A percentile compares a stretch with the other conserved stretches of the same genome.
Conservation (phyloP, 2,113 vertebrate species). For the Variabilichromis moorii region DNA sequence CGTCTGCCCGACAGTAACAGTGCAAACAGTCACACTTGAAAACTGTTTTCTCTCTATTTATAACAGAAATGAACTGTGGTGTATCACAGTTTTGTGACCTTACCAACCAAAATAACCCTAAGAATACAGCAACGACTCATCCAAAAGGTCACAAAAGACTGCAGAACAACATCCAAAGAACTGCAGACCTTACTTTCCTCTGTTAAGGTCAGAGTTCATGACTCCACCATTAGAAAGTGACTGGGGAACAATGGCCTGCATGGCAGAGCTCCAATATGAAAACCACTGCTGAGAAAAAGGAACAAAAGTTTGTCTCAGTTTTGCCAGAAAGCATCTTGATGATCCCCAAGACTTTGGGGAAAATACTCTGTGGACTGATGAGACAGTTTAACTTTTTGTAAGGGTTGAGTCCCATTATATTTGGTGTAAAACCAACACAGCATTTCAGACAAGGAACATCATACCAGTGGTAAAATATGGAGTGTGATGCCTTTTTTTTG, state of each 20-base stretch:
- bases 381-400: background rate
- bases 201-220: background rate
- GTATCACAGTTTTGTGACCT: no score
- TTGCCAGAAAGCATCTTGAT: background rate
- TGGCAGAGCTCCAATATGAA: background rate
- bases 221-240: background rate
- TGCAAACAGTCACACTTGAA: no score
- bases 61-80: no score
- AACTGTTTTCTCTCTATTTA: no score
- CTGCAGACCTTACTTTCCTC: background rate
- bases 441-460: background rate
- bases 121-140: no score
- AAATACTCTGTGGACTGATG: background rate
- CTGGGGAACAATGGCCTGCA: background rate
- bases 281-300: background rate
- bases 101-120: no score
- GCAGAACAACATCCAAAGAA: background rate
- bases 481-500: background rate
- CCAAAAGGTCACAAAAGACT: no score
- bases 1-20: no score
- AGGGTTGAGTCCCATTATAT: background rate
- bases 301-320: fast-evolving
- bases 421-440: background rate
- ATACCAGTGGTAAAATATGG: background rate
- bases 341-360: background rate